Evolutionary conservation across 1,140 invertebrate species (phyloP), one percentile per base, ranked within the genome.

Genomic region (Goniozus legneri): DNA sequence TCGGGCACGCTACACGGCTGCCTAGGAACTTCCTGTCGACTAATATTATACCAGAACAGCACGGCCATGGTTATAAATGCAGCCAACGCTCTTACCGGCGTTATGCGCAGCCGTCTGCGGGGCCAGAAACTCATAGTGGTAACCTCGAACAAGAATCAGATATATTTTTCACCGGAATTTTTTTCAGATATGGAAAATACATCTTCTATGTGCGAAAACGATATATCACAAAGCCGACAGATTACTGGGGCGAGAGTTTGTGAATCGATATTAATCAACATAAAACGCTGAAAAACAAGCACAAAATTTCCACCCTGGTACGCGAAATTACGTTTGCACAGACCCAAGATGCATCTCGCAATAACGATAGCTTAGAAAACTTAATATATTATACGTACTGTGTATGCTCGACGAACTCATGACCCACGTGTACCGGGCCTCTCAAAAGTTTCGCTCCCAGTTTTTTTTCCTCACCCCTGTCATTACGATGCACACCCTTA

Each of bases 1-100:
- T 69, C 67, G 0, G 67, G 62, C 13, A 67, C 64, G 30, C 65
- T 67, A 41, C 67, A 69, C 3, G 65, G 67, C 31, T 63, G 64
- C 27, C 44, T 47, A 2, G 67, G 65, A 20, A 44, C 31, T 13
- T 63, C 64, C 56, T 67, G 64, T 46, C 62, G 50, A 49, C 52
- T 54, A 44, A 69, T 56, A 38, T 47, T 66, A 47, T 66, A 65
- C 67, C 67, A 69, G 22, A 69, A 69, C 12, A 69, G 39, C 13
- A 64, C 45, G 16, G 59, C 33, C 47, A 67, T 60, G 14, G 63
- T 31, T 6, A 59, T 41, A 38, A 69, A 63, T 35, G 64, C 67
- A 33, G 46, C 53, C 19, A 67, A 35, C 42, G 51, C 62, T 50
- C 65, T 61, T 19, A 69, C 51, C 49, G 67, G 67, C 27, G 67